Conservation (phyloP, 2,113 vertebrate genomes). For the Meles meles region DNA sequence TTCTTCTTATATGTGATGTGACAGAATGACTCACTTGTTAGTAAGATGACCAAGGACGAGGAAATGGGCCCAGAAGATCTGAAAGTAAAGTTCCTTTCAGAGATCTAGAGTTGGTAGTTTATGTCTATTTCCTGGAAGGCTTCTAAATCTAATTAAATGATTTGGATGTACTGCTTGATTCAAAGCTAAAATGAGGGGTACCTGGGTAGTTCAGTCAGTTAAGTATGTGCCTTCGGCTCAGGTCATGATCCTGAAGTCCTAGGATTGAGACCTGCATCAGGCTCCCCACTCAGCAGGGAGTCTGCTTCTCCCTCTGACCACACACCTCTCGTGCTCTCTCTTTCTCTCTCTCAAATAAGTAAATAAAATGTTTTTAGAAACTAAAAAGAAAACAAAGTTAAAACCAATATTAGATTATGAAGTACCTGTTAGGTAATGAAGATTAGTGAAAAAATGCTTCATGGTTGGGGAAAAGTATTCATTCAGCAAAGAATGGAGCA, state of each 20-base stretch:
- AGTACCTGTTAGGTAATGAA: not conserved
- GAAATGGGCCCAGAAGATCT: not conserved
- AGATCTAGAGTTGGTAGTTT: not conserved
- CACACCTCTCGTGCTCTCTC: not conserved
- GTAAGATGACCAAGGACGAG: not conserved
- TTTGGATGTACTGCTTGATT: not conserved
- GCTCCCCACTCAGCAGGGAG: not conserved
- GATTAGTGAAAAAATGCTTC: not conserved
- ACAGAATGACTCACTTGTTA: not conserved
- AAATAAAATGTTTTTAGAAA: not conserved
- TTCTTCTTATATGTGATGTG: not conserved
- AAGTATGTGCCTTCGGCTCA: not conserved
- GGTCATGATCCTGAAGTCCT: not conserved
- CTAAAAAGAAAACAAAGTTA: not conserved
- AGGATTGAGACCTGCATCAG: too few relatives aligned
- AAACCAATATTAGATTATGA: not conserved
- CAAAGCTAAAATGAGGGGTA: not conserved
- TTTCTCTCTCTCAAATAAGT: not conserved
- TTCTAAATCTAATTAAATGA: not conserved
- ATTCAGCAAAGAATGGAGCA: not conserved
- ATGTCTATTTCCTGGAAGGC: not conserved
- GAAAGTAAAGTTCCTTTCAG: not conserved
- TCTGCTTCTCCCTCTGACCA: not conserved
- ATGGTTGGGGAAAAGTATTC: not conserved
- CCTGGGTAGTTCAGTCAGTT: not conserved